Conservation (phyloP, 2,113 vertebrate species). For the Ceuthmochares aereus region DNA sequence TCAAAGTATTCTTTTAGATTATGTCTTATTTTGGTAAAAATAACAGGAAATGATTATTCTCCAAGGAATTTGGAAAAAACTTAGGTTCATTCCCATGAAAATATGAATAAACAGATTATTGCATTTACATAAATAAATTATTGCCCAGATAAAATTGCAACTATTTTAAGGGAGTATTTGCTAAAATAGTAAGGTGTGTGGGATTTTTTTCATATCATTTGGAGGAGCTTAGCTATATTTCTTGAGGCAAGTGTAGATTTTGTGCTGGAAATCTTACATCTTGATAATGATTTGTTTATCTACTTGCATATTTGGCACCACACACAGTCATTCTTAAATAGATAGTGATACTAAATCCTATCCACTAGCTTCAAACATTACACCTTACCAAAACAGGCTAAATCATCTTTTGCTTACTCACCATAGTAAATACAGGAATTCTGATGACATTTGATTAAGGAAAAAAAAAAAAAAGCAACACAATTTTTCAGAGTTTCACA, state of each 20-base stretch:
- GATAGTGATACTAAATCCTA: background rate
- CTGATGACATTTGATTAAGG: background rate
- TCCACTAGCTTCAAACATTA: background rate
- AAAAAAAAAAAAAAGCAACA: background rate
- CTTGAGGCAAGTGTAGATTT: background rate
- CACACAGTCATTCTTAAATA: background rate
- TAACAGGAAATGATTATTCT: background rate
- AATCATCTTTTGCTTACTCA: background rate
- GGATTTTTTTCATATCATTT: background rate
- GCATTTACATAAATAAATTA: background rate
- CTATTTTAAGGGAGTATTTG: background rate
- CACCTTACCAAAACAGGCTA: background rate
- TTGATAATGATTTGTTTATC: conserved; percentile 22
- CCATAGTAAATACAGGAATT: background rate
- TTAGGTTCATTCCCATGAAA: background rate
- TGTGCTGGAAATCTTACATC: background rate
- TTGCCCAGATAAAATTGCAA: background rate
- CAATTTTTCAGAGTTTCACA: background rate
- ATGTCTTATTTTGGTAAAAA: background rate
- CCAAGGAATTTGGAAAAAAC: background rate
- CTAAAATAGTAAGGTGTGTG: background rate
- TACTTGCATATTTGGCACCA: conserved; percentile 27
- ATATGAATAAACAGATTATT: background rate
- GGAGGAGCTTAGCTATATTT: background rate
- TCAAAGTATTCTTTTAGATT: background rate